Conservation (phyloP, 2,113 vertebrate genomes). For the Myrmophylax atrothorax region DNA sequence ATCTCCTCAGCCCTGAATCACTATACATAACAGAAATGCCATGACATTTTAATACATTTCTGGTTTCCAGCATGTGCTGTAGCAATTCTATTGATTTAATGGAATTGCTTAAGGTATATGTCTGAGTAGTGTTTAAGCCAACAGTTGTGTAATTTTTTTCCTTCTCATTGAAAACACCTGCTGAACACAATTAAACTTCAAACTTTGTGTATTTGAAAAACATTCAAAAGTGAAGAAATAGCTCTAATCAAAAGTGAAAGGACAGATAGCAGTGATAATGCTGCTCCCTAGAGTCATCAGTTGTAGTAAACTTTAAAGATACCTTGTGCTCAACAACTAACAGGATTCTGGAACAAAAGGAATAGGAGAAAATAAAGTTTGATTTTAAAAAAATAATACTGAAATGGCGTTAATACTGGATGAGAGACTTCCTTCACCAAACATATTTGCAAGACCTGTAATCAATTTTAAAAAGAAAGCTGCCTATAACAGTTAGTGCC, state of each 20-base stretch:
- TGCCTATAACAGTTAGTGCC: background rate
- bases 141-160: background rate
- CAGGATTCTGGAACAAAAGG: background rate
- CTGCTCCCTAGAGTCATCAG: background rate
- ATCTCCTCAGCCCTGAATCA: background rate
- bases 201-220: background rate
- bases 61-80: background rate
- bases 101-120: background rate
- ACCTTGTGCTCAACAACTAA: background rate
- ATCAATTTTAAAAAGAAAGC: background rate
- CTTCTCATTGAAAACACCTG: background rate
- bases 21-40: background rate
- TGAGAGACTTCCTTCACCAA: background rate
- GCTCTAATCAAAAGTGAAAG: background rate
- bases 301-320: background rate
- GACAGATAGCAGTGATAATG: background rate
- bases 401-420: background rate
- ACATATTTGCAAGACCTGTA: background rate
- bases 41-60: background rate
- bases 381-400: background rate
- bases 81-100: background rate
- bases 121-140: background rate
- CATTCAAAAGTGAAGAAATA: background rate
- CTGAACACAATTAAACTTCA: background rate
- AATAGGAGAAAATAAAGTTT: background rate